Percentiles rank a stretch among this genome's conserved stretches.
Conservation (phyloP, 2,797 vertebrate species). For the Megaceryle alcyon region DNA sequence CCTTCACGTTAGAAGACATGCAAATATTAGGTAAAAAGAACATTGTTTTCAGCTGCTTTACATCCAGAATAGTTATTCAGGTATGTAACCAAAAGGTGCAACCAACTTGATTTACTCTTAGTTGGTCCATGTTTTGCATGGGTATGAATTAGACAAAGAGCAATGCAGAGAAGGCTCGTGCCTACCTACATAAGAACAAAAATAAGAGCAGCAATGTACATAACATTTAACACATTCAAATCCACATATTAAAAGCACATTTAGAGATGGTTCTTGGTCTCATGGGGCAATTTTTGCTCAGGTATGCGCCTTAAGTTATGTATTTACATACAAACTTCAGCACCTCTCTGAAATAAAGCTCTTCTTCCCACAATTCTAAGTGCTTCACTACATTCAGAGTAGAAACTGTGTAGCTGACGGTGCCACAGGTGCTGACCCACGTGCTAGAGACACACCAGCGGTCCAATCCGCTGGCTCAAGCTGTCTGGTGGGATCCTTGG, state of each 20-base stretch:
- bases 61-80: neutral
- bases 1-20: neutral
- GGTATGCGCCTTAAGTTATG: neutral
- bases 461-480: neutral
- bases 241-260: neutral
- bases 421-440: neutral
- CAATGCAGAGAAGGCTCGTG: neutral
- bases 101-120: neutral
- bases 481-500: neutral
- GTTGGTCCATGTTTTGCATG: neutral
- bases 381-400: neutral
- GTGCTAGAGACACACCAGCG: neutral
- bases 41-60: neutral
- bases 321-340: neutral
- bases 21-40: neutral
- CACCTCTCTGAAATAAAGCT: neutral
- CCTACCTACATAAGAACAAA: neutral
- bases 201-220: neutral
- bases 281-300: neutral
- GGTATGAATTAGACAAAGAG: neutral
- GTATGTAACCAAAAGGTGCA: slow-evolving; percentile 1
- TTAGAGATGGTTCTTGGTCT: neutral
- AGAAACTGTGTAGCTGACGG: neutral
- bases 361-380: neutral
- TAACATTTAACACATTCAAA: slow-evolving; percentile 13